phyloP scores from a whole-genome alignment of 2,113 vertebrate genomes.

The Marcusenius ussheri region DNA sequence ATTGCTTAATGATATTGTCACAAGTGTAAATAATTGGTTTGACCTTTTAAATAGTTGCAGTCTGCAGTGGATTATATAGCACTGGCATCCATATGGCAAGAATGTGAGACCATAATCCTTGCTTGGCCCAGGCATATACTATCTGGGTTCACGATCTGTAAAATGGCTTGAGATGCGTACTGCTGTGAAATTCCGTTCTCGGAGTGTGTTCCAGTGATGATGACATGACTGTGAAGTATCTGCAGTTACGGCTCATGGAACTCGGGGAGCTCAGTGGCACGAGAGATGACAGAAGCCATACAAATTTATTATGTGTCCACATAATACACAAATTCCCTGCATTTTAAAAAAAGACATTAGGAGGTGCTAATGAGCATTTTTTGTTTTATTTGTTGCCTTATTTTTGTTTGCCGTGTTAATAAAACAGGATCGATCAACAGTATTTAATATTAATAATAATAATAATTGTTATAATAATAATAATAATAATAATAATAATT shows the following conservation, averaged over 20 bases:
- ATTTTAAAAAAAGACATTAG: background rate
- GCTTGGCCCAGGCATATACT: too few relatives aligned
- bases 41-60: background rate
- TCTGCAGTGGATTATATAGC: background rate
- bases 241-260: background rate
- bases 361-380: background rate
- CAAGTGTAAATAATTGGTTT: too few relatives aligned
- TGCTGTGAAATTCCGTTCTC: background rate
- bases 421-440: background rate
- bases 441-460: too few relatives aligned
- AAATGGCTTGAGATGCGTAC: too few relatives aligned
- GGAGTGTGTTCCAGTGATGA: background rate
- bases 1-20: too few relatives aligned
- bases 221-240: background rate
- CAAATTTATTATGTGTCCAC: background rate
- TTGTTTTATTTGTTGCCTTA: background rate
- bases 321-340: background rate
- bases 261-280: background rate
- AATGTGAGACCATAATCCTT: background rate
- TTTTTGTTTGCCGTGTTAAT: background rate
- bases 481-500: too few relatives aligned
- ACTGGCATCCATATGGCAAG: background rate
- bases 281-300: background rate
- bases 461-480: too few relatives aligned
- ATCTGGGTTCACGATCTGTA: too few relatives aligned